These are phyloP conservation scores for Montipora cactus DNA, from an alignment of 64 coral and sea anemone genomes.

Conservation along the genomic window DNA sequence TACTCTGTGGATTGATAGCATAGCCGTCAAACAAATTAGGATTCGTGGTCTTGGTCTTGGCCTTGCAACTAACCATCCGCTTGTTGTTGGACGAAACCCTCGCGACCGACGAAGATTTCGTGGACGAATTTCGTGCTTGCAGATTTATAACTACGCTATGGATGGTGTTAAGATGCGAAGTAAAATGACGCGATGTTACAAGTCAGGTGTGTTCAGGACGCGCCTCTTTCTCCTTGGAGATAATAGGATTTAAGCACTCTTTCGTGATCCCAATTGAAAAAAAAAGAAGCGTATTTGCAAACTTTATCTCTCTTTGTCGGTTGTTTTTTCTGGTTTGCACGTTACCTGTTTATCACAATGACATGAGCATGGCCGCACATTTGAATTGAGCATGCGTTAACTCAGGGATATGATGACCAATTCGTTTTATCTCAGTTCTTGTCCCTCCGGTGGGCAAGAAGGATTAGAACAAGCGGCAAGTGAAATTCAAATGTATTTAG, in stretches of 20 bases:
- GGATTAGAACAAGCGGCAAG: too few relatives aligned
- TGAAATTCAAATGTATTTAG: too few relatives aligned
- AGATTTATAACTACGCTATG: conserved; percentile 76
- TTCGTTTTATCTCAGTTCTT: too few relatives aligned
- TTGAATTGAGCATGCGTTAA: too few relatives aligned
- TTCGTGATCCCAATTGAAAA: background rate
- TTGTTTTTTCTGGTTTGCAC: too few relatives aligned
- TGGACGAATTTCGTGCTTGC: conserved; percentile 76
- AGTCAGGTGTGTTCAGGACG: background rate
- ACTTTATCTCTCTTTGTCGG: too few relatives aligned
- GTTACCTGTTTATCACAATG: too few relatives aligned
- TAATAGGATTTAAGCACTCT: background rate
- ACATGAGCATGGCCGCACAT: too few relatives aligned
- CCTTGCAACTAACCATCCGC: conserved; percentile 58
- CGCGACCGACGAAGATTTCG: conserved; percentile 40
- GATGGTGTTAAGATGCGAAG: conserved; percentile 33
- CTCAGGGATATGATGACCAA: too few relatives aligned
- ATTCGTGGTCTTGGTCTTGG: conserved; percentile 46
- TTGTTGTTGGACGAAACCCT: conserved; percentile 54
- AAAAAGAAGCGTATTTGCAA: too few relatives aligned
- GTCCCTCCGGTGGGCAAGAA: too few relatives aligned
- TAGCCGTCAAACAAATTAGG: conserved; percentile 16
- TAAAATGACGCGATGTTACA: conserved; percentile 54
- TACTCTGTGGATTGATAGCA: conserved; percentile 40
- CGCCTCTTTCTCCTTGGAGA: too few relatives aligned